A percentile compares a stretch with the other conserved stretches of the same genome.
These are phyloP conservation scores for Nowickia ferox DNA, from an alignment of 2,888 invertebrate species.

Conservation along the genomic window DNA sequence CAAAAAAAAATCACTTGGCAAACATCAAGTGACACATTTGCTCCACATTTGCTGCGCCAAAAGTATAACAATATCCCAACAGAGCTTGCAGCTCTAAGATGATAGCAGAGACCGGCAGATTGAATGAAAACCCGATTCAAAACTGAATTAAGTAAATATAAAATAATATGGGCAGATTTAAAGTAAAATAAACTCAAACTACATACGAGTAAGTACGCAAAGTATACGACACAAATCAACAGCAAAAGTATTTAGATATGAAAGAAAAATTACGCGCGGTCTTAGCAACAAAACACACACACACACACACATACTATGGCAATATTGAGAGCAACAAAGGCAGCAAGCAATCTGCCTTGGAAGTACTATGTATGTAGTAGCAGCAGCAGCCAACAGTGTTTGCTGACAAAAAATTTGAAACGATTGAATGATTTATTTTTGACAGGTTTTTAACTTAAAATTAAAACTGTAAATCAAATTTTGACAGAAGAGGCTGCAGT, in stretches of 20 bases:
- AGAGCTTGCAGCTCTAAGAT: conserved; percentile 26
- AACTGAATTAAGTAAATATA: conserved; percentile 48
- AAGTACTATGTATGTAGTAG: background rate
- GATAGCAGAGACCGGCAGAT: conserved; percentile 19
- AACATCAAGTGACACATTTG: conserved; percentile 64
- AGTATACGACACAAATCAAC: conserved; percentile 52
- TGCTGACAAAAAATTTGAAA: conserved; percentile 72
- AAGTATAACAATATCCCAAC: conserved; percentile 29
- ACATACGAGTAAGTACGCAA: conserved; percentile 2
- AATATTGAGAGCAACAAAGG: conserved; percentile 27
- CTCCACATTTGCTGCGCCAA: conserved; percentile 67
- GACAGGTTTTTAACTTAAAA: conserved; percentile 82
- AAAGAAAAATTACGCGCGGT: conserved; percentile 42
- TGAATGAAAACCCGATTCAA: conserved; percentile 13
- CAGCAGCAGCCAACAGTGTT: conserved; percentile 69
- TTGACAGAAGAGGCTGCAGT: conserved; percentile 74
- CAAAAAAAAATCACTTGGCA: conserved; percentile 66
- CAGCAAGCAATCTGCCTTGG: conserved; percentile 29
- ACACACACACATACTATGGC: background rate
- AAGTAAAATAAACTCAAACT: conserved; percentile 18
- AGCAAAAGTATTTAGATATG: conserved; percentile 35
- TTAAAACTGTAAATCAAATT: conserved; percentile 82
- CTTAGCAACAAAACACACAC: conserved; percentile 26
- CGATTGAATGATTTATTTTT: conserved; percentile 82
- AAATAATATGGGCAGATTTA: conserved; percentile 37